Evolutionary conservation across 2,797 vertebrate species (phyloP), one percentile per base, ranked within the genome.

Genomic region (Myoxocephalus aenaeus): DNA sequence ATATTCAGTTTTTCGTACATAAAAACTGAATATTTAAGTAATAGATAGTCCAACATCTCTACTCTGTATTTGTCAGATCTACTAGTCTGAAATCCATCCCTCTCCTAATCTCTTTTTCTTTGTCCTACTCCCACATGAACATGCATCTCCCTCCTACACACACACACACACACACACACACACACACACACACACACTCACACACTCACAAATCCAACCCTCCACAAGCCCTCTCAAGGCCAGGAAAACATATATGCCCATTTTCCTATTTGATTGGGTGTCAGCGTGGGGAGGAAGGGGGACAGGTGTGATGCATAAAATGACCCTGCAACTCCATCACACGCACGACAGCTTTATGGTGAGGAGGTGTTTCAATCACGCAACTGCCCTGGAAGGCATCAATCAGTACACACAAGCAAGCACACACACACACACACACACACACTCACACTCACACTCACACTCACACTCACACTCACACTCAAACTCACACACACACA

Each of bases 271-370:
- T 94, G 92, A 92, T 92, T 90, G 87, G 73, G 81, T 92, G 92
- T 93, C 93, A 92, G 89, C 29, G 53, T 82, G 74, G 82, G 90
- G 83, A 93, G 88, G 89, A 85, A 86, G 89, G 90, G 89, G 89
- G 93, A 95, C 91, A 94, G 91, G 93, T 93, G 92, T 93, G 91
- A 94, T 93, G 92, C 91, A 92, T 94, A 94, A 93, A 94, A 93
- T 89, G 86, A 89, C 89, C 92, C 90, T 79, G 90, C 79, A 88
- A 92, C 90, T 94, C 94, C 93, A 92, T 93, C 93, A 94, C 82
- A 56, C 81, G 59, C 74, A 85, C 86, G 94, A 95, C 93, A 95
- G 93, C 91, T 96, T 95, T 95, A 95, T 92, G 92, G 88, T 85
- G 89, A 90, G 81, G 88, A 91, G 92, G 91, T 91, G 92, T 93